Evolutionary conservation across 1,140 invertebrate genomes (phyloP).

Genomic region (Adelges cooleyi): DNA sequence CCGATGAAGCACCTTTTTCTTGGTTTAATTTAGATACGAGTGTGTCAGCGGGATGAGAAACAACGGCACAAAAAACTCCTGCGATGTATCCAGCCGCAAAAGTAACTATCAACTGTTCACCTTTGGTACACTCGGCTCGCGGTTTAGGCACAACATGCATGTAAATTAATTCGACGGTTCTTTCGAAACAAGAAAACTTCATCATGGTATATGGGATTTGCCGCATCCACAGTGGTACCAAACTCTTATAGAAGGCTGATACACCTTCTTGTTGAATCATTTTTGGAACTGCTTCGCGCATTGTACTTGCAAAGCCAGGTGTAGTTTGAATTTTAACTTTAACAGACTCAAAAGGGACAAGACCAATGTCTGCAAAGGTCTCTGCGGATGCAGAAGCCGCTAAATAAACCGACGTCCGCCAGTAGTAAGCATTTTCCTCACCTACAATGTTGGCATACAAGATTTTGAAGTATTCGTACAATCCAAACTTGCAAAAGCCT

Average conservation of each 20-base stretch:
- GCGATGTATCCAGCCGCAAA: slow-evolving; percentile 75
- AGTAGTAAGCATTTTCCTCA: slow-evolving; percentile 63
- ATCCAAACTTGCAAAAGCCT: slow-evolving; percentile 53
- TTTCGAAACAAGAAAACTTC: slow-evolving; percentile 82
- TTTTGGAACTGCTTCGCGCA: slow-evolving; percentile 56
- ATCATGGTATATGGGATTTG: too few species aligned
- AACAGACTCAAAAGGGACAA: slow-evolving; percentile 68
- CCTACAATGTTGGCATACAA: slow-evolving; percentile 55
- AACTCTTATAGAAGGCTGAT: slow-evolving; percentile 59
- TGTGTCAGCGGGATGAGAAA: slow-evolving; percentile 77
- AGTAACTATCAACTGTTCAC: slow-evolving; percentile 66
- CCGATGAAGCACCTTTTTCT: slow-evolving; percentile 55
- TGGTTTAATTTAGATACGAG: slow-evolving; percentile 77
- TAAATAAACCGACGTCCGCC: slow-evolving; percentile 62
- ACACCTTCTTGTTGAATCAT: slow-evolving; percentile 49
- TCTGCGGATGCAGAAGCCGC: slow-evolving; percentile 71
- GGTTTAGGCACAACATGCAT: slow-evolving; percentile 66
- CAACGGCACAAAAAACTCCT: slow-evolving; percentile 76
- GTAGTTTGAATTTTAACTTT: slow-evolving; percentile 64
- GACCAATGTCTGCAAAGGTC: slow-evolving; percentile 67
- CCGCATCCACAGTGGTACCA: slow-evolving; percentile 70
- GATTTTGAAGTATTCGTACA: slow-evolving; percentile 76
- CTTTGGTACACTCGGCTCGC: slow-evolving; percentile 59
- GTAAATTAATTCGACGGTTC: slow-evolving; percentile 69
- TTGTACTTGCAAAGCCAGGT: slow-evolving; percentile 56